Conservation (phyloP, 2,797 vertebrate genomes). For the Artibeus lituratus region DNA sequence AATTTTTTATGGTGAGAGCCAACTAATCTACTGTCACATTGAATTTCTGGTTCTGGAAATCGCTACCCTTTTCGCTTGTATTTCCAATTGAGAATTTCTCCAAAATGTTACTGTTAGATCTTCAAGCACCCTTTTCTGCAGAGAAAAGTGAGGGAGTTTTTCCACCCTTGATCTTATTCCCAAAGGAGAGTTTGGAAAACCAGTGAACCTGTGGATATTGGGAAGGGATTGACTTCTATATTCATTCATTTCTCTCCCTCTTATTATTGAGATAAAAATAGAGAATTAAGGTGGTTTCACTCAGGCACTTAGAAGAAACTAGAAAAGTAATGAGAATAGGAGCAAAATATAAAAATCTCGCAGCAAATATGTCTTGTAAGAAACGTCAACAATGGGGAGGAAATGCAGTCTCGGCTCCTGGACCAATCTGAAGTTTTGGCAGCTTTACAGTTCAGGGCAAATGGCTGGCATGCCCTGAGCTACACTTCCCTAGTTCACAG, state of each 20-base stretch:
- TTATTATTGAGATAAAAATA: background rate
- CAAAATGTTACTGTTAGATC: constrained; percentile 6
- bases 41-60: constrained; percentile 29
- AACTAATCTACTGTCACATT: constrained; percentile 58
- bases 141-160: background rate
- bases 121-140: background rate
- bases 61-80: background rate
- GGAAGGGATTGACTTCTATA: background rate
- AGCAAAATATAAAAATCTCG: constrained; percentile 30
- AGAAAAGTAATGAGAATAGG: constrained; percentile 36
- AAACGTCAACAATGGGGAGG: constrained; percentile 10
- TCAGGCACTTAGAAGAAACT: constrained; percentile 12
- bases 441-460: constrained; percentile 63
- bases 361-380: constrained; percentile 45
- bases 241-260: background rate
- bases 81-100: constrained; percentile 25
- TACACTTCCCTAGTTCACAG: constrained; percentile 43
- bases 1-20: constrained; percentile 62
- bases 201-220: background rate
- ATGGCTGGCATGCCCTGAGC: constrained; percentile 27
- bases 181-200: constrained; percentile 1
- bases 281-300: background rate
- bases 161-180: background rate
- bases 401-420: constrained; percentile 16
- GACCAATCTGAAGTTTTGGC: constrained; percentile 48